A percentile compares a stretch with the other conserved stretches of the same genome.
Conservation (phyloP, 2,888 invertebrate genomes). For the Isotomurus palustris region DNA sequence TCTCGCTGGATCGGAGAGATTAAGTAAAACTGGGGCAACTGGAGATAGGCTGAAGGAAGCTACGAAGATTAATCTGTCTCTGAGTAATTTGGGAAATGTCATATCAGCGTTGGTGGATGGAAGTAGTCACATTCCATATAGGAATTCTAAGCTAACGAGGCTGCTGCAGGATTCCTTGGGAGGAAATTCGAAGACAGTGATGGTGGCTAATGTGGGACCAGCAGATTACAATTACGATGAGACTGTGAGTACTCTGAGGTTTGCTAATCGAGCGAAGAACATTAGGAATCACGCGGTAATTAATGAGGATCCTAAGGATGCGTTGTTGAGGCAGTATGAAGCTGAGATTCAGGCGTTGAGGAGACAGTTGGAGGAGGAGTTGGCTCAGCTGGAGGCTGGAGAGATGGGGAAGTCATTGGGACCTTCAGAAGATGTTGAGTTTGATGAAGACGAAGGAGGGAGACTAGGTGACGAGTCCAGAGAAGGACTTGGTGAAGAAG, state of each 20-base stretch:
- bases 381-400: neutral
- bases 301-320: slow-evolving; percentile 97
- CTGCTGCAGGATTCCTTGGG: slow-evolving; percentile 94
- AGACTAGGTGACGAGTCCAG: neutral
- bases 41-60: slow-evolving; percentile 92
- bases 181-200: slow-evolving; percentile 91
- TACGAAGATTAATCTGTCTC: slow-evolving; percentile 74
- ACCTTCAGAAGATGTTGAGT: slow-evolving; percentile 3
- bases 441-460: slow-evolving; percentile 39
- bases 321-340: slow-evolving; percentile 89
- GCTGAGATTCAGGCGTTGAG: slow-evolving; percentile 90
- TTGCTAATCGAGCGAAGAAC: slow-evolving; percentile 95
- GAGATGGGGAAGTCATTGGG: neutral
- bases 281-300: slow-evolving; percentile 93
- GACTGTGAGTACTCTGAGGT: slow-evolving; percentile 90
- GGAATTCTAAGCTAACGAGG: slow-evolving; percentile 94
- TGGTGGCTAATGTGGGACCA: slow-evolving; percentile 96
- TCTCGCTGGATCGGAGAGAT: slow-evolving; percentile 79
- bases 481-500: slow-evolving; percentile 6
- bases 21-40: slow-evolving; percentile 92
- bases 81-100: slow-evolving; percentile 95
- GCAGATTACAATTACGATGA: slow-evolving; percentile 94
- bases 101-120: slow-evolving; percentile 97
- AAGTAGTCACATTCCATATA: slow-evolving; percentile 95
- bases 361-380: slow-evolving; percentile 72